Base-by-base conservation (phyloP, 2,888 invertebrate genomes). In the Ophioninae sp. region DNA sequence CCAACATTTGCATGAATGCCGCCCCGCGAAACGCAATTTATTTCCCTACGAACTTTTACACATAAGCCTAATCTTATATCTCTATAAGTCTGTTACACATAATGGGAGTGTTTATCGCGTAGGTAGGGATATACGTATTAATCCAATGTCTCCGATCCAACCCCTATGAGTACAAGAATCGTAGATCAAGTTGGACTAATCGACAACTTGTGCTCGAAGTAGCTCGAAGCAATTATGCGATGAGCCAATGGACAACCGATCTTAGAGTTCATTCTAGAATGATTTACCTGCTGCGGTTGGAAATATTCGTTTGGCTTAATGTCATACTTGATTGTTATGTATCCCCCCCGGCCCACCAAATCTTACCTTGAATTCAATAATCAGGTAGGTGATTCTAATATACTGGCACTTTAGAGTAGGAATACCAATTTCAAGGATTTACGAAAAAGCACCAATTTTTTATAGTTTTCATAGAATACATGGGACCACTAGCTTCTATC, bases 11-110 rank as follows among this genome's bases (percentile, higher is more conserved):
- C 78, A 81, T 82, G 84, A 77, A 86, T 86, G 86, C 86, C 30
- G 30, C 30, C 30, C 86, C 86, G 84, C 85, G 77, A 83, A 85
- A 83, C 79, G 81, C 82, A 87, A 88, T 88, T 88, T 87, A 88
- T 88, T 86, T 86, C 85, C 81, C 83, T 74, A 82, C 82, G 65
- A 87, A 86, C 83, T 87, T 84, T 84, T 79, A 81, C 68, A 79
- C 64, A 73, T 63, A 51, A 65, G 69, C 73, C 20, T 73, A 30
- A 51, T 37, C 68, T 20, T 73, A 30, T 79, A 41, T 79, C 63
- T 58, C 44, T 64, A 39, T 44, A 17, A 20, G 58, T 41, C 51
- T 23, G 13, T 67, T 64, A 23, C 23, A 76, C 68, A 64, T 69
- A 72, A 65, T 65, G 44, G 59, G 30, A 56, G 68, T 72, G 71